Conservation (phyloP, 2,797 vertebrate genomes). For the Eleutherodactylus coqui region DNA sequence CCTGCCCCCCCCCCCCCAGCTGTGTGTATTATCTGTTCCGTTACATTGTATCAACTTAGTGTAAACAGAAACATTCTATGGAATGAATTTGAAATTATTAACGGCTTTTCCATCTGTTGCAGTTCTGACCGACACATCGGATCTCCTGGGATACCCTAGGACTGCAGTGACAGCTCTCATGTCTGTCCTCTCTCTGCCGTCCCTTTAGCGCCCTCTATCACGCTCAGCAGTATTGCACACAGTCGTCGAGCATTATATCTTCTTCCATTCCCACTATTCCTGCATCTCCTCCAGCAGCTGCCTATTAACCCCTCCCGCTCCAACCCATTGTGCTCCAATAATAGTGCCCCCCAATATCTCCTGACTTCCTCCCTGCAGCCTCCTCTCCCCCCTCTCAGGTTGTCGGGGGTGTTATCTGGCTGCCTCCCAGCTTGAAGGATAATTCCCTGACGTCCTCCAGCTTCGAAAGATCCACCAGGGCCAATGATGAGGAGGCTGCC, state of each 20-base stretch:
- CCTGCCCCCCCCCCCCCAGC: too few species aligned
- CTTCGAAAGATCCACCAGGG: slow-evolving; percentile 70
- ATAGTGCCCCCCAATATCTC: background rate
- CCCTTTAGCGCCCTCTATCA: slow-evolving; percentile 5
- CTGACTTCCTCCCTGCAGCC: background rate
- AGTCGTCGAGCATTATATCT: background rate
- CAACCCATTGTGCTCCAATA: background rate
- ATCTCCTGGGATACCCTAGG: background rate
- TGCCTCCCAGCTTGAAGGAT: slow-evolving; percentile 28
- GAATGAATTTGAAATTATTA: too few species aligned
- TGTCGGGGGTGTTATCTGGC: background rate
- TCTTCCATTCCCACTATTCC: too few species aligned
- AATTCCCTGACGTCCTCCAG: slow-evolving; percentile 53
- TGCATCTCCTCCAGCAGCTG: background rate
- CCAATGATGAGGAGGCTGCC: slow-evolving; percentile 69
- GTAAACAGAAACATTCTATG: too few species aligned
- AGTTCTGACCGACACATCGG: background rate
- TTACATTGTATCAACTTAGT: too few species aligned
- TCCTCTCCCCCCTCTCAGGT: background rate
- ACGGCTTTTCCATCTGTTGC: too few species aligned
- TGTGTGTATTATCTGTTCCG: too few species aligned
- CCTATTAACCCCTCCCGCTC: background rate
- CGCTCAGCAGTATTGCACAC: background rate
- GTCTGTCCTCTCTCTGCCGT: too few species aligned
- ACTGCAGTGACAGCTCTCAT: background rate